Percentiles rank a stretch among this genome's conserved stretches.
Evolutionary conservation across 2,113 vertebrate species (phyloP).

Genomic region (Chamaea fasciata): DNA sequence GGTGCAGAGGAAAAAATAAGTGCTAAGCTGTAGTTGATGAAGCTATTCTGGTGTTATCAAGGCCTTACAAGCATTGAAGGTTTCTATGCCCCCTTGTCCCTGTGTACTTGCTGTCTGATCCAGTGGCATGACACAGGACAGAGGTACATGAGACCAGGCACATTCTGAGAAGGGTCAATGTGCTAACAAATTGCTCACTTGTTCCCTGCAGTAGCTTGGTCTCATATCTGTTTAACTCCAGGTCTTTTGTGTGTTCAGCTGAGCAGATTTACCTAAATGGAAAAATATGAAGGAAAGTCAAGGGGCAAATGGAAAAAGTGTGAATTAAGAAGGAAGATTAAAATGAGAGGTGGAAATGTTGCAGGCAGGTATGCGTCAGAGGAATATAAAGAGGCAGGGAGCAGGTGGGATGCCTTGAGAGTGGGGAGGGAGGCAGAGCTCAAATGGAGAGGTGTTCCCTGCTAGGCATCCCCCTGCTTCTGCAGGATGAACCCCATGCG

Average conservation of each 20-base stretch:
- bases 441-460: accelerated
- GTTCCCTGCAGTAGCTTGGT: not conserved
- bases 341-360: not conserved
- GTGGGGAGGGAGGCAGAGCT: not conserved
- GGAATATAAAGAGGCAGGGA: not conserved
- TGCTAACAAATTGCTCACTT: not conserved
- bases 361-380: not conserved
- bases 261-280: not conserved
- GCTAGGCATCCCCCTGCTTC: not conserved
- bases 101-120: not conserved
- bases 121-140: not conserved
- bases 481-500: not conserved
- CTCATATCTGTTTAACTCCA: not conserved
- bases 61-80: not conserved
- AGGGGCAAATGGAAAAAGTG: not conserved
- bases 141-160: not conserved
- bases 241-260: not conserved
- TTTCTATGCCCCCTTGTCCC: not conserved
- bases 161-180: not conserved
- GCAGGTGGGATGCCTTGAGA: not conserved
- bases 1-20: not conserved
- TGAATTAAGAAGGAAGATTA: not conserved
- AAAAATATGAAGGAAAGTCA: not conserved
- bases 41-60: not conserved
- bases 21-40: not conserved